phyloP scores from a whole-genome alignment of 2,113 vertebrate genomes.

The Lonchura striata region DNA sequence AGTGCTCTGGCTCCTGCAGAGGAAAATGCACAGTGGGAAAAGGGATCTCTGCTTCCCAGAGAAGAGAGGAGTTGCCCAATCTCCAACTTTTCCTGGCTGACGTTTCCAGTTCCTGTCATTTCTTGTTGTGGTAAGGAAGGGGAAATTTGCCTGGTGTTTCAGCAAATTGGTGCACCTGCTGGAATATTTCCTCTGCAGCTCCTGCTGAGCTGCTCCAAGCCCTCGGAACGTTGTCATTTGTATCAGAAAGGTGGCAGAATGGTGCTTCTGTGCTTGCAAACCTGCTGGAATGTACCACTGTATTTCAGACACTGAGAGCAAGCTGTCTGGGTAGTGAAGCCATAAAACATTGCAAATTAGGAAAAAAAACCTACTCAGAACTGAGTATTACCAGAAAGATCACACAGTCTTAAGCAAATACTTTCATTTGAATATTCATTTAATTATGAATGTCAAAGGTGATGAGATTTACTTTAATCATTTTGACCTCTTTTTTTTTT shows the following conservation, averaged over 20 bases:
- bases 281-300: conserved; percentile 2
- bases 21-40: background rate
- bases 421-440: background rate
- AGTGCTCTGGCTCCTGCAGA: background rate
- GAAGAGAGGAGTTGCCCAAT: background rate
- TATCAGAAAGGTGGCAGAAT: conserved; percentile 31
- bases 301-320: background rate
- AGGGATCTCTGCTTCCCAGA: background rate
- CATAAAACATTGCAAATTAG: background rate
- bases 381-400: background rate
- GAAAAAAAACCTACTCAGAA: background rate
- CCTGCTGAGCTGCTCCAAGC: background rate
- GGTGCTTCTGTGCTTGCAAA: background rate
- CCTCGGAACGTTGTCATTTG: background rate
- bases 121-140: background rate
- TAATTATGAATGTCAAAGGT: background rate
- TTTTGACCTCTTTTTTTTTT: background rate
- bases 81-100: background rate
- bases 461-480: background rate
- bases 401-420: background rate
- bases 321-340: background rate
- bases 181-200: background rate
- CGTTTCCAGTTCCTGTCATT: background rate
- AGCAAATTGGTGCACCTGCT: conserved; percentile 4
- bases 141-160: background rate